phyloP scores from a whole-genome alignment of 2,113 vertebrate genomes.

The Sphyrna mokarran region DNA sequence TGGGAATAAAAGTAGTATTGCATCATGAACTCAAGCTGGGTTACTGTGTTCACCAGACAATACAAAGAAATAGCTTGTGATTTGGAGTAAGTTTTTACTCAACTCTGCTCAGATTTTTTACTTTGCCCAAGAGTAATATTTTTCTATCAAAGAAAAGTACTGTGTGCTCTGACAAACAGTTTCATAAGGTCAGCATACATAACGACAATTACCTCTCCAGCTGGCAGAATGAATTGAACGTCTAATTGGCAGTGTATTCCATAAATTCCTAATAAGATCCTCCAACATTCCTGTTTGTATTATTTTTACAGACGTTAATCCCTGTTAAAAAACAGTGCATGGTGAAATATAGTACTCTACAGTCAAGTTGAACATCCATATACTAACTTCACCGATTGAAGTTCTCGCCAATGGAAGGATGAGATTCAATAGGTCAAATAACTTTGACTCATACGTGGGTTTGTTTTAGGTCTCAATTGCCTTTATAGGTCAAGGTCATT shows the following conservation, averaged over 20 bases:
- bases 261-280: background rate
- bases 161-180: background rate
- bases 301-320: background rate
- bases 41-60: background rate
- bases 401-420: background rate
- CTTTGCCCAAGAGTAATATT: background rate
- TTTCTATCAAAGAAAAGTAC: background rate
- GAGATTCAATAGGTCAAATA: conserved; percentile 5
- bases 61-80: background rate
- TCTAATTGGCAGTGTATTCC: background rate
- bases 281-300: background rate
- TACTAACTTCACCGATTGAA: background rate
- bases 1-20: background rate
- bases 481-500: background rate
- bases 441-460: background rate
- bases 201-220: background rate
- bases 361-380: background rate
- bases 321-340: background rate
- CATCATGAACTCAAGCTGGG: background rate
- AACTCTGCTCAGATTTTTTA: background rate
- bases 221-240: background rate
- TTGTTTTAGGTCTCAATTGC: background rate
- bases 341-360: background rate
- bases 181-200: background rate
- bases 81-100: background rate